Evolutionary conservation across 1,140 invertebrate genomes (phyloP), one percentile per base, ranked within the genome.

Genomic region (Drosophila bocqueti): DNA sequence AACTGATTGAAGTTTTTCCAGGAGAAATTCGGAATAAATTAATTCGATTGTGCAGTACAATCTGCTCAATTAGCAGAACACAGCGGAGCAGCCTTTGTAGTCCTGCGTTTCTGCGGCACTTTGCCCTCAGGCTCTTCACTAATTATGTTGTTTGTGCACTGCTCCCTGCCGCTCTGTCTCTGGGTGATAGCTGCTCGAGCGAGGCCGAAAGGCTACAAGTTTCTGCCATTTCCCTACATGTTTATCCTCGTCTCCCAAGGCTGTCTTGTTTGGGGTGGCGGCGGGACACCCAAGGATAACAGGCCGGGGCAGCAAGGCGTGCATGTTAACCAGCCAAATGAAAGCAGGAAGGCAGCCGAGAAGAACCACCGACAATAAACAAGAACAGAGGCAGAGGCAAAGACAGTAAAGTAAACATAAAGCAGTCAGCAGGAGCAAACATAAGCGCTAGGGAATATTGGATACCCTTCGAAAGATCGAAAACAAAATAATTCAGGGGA

Each of bases 211-310:
- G 74, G 69, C 85, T 84, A 89, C 84, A 89, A 84, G 81, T 60
- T 78, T 89, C 57, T 79, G 85, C 85, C 84, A 89, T 90, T 89
- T 89, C 64, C 81, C 68, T 72, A 64, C 84, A 84, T 84, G 84
- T 67, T 65, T 55, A 15, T 36, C 18, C 45, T 18, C 34, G 55
- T 34, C 58, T 74, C 73, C 85, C 81, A 64, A 78, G 77, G 81
- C 77, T 46, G 59, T 50, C 58, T 50, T 40, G 63, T 58, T 65
- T 62, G 29, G 31, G 31, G 13, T 58, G 65, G 62, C 52, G 46
- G 38, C 34, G 42, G 38, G 31, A 40, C 36, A 40, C 54, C 52
- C 36, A 57, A 40, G 54, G 36, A 57, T 57, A 57, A 40, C 54
- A 24, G 31, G 26, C 43, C 49, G 62, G 55, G 40, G 52, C 8